Evolutionary conservation across 2,797 vertebrate species (phyloP).

Genomic region (Ptychadena robeensis): DNA sequence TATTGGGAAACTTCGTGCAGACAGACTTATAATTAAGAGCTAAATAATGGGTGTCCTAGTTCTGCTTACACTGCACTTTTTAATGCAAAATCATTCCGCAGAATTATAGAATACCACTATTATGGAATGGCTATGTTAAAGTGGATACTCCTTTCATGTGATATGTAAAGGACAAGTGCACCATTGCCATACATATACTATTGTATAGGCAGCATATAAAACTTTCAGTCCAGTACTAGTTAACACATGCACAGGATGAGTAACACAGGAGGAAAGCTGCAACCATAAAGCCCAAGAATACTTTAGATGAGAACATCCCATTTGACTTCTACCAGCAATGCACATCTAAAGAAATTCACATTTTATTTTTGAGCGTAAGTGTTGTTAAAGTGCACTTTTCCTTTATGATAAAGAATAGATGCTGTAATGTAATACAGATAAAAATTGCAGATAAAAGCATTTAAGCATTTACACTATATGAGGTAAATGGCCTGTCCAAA

Average conservation of each 20-base stretch:
- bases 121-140: neutral
- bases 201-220: neutral
- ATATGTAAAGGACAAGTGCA: constrained; percentile 56
- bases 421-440: constrained; percentile 69
- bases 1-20: too few relatives aligned
- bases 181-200: neutral
- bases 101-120: too few relatives aligned
- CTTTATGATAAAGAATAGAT: constrained; percentile 71
- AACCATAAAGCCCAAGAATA: neutral
- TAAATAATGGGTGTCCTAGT: too few relatives aligned
- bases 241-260: neutral
- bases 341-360: neutral
- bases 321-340: neutral
- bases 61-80: too few relatives aligned
- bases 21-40: too few relatives aligned
- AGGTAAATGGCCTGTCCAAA: too few relatives aligned
- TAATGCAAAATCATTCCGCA: too few relatives aligned
- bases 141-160: constrained; percentile 40
- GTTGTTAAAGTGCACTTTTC: neutral
- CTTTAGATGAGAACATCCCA: neutral
- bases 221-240: neutral
- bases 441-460: too few relatives aligned
- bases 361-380: too few relatives aligned
- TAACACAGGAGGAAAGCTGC: neutral
- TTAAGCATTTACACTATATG: too few relatives aligned